Conservation (phyloP, 2,113 vertebrate species). For the Tursiops truncatus region DNA sequence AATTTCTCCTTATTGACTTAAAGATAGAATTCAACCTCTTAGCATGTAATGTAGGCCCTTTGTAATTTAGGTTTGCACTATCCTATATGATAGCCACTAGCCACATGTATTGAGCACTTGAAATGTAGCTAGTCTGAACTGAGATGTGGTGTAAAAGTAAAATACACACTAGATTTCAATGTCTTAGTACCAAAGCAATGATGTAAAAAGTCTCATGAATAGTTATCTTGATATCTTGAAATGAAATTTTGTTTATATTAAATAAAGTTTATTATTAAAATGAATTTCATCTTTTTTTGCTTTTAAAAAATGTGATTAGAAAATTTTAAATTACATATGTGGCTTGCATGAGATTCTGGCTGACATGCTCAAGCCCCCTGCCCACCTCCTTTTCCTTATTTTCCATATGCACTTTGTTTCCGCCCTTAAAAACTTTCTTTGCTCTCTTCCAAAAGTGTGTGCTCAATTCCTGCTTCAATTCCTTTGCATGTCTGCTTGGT, state of each 20-base stretch:
- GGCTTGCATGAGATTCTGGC: neutral
- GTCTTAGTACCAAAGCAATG: neutral
- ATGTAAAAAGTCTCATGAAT: neutral
- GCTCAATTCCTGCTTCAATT: neutral
- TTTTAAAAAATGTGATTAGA: neutral
- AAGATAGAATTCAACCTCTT: neutral
- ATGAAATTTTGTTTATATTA: neutral
- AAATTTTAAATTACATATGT: neutral
- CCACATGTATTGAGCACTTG: neutral
- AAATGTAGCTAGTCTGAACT: slow-evolving; percentile 3
- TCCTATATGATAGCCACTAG: neutral
- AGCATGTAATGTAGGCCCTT: neutral
- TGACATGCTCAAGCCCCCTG: neutral
- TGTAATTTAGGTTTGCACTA: neutral
- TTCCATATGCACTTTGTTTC: neutral
- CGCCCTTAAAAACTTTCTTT: neutral
- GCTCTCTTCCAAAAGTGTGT: neutral
- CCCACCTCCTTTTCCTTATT: neutral
- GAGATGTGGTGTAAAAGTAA: neutral
- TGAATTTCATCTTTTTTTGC: neutral
- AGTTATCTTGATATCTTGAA: neutral
- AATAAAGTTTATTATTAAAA: neutral
- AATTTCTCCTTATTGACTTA: slow-evolving; percentile 17
- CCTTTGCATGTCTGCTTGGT: neutral
- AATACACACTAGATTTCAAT: neutral